phyloP scores from a whole-genome alignment of 1,140 invertebrate genomes.

The Leguminivora glycinivorella region DNA sequence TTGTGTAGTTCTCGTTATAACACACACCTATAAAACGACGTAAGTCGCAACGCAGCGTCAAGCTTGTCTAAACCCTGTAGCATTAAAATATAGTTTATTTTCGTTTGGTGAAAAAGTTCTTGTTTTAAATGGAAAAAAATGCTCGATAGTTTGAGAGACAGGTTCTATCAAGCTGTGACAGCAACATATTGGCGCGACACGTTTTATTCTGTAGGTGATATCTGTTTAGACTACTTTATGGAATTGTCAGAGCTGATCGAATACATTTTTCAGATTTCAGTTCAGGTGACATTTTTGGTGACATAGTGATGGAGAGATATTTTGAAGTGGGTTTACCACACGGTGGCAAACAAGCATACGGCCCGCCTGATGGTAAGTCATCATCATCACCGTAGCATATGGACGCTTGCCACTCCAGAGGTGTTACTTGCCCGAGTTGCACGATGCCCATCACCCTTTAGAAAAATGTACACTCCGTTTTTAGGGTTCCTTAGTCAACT shows the following conservation, averaged over 20 bases:
- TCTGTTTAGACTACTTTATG: slow-evolving; percentile 57
- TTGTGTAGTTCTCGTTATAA: background rate
- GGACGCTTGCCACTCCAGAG: too few relatives aligned
- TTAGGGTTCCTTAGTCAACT: too few relatives aligned
- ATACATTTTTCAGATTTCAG: slow-evolving; percentile 20
- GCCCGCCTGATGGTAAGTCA: too few relatives aligned
- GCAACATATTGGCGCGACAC: slow-evolving; percentile 69
- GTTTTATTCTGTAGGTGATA: slow-evolving; percentile 69
- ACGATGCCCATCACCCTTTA: too few relatives aligned
- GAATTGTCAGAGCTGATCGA: slow-evolving; percentile 35
- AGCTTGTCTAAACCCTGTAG: slow-evolving; percentile 28
- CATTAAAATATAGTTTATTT: slow-evolving; percentile 35
- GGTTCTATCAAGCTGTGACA: slow-evolving; percentile 74
- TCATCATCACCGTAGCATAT: too few relatives aligned
- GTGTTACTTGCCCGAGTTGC: too few relatives aligned
- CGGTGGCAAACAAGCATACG: too few relatives aligned
- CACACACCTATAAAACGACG: background rate
- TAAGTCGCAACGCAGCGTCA: background rate
- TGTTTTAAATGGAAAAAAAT: slow-evolving; percentile 32
- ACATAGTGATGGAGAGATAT: slow-evolving; percentile 27
- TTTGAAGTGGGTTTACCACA: too few relatives aligned
- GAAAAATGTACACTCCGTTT: too few relatives aligned
- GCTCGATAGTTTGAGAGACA: slow-evolving; percentile 75
- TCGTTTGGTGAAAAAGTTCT: background rate
- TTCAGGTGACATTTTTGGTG: background rate